These are phyloP conservation scores for Drosophila willistoni DNA, from an alignment of 1,140 invertebrate genomes.

Conservation along the genomic window DNA sequence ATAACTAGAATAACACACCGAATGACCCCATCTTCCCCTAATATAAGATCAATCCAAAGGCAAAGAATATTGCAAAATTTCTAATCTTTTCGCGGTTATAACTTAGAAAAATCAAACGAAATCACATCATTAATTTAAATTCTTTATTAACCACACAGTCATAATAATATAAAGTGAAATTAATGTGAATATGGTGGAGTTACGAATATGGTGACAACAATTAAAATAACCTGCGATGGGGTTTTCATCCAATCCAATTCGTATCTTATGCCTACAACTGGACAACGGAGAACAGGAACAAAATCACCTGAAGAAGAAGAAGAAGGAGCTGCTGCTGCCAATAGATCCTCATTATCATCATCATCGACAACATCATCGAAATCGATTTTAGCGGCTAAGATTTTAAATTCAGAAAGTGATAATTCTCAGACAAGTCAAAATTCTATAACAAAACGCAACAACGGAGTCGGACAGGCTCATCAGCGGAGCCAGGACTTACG, in stretches of 20 bases:
- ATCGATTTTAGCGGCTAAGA: background rate
- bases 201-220: constrained; percentile 81
- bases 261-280: constrained; percentile 66
- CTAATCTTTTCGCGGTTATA: too few species aligned
- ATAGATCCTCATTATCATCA: constrained; percentile 8
- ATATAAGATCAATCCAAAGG: too few species aligned
- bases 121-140: constrained; percentile 24
- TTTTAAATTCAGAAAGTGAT: constrained; percentile 48
- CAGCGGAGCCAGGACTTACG: constrained; percentile 47
- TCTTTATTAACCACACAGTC: background rate
- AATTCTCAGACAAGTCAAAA: constrained; percentile 68
- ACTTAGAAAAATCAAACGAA: background rate
- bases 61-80: too few species aligned
- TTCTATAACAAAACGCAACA: constrained; percentile 21
- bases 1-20: too few species aligned
- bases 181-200: constrained; percentile 18
- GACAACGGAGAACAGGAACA: constrained; percentile 14
- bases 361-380: constrained; percentile 4
- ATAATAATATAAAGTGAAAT: background rate
- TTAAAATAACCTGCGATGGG: constrained; percentile 82
- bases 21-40: too few species aligned
- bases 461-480: constrained; percentile 33
- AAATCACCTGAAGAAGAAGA: constrained; percentile 2
- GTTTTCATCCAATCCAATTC: constrained; percentile 82
- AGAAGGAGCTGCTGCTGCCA: background rate